Percentiles rank a stretch among this genome's conserved stretches.
These are phyloP conservation scores for Caenorhabditis drosophilae DNA, from an alignment of 2,888 invertebrate species.

Conservation along the genomic window DNA sequence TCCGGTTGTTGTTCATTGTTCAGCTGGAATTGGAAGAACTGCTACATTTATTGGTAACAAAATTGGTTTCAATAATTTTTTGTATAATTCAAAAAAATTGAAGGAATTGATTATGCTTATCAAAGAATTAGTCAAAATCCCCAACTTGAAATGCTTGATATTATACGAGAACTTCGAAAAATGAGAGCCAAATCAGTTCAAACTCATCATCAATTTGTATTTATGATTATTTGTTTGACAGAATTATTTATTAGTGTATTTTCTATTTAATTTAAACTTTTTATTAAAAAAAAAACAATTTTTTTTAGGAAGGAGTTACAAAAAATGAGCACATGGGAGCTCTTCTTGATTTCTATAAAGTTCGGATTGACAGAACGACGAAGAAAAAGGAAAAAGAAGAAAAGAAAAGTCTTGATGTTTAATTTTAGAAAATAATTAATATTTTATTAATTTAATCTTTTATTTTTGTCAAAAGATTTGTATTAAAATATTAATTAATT, in stretches of 20 bases:
- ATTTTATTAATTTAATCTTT: no score
- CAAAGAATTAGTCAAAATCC: slow-evolving; percentile 11
- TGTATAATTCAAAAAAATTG: no score
- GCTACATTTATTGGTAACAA: slow-evolving; percentile 50
- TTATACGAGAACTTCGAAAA: not conserved
- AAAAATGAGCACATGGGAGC: not conserved
- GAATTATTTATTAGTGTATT: not conserved
- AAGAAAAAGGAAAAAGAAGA: not conserved
- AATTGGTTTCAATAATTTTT: no score
- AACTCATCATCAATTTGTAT: not conserved
- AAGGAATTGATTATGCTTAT: slow-evolving; percentile 36
- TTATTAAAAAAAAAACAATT: no score
- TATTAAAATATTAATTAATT: no score
- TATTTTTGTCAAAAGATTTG: no score
- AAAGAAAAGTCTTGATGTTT: no score
- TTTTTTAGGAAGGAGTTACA: not conserved
- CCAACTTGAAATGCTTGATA: not conserved
- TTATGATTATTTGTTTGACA: not conserved
- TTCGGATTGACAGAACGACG: not conserved
- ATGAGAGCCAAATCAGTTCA: not conserved
- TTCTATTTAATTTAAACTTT: not conserved
- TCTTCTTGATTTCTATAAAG: no score
- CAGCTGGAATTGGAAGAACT: slow-evolving; percentile 56
- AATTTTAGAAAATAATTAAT: no score
- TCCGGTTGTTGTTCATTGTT: slow-evolving; percentile 57